These are phyloP conservation scores for Drosophila punjabiensis DNA, from an alignment of 1,140 invertebrate species.

Conservation along the genomic window DNA sequence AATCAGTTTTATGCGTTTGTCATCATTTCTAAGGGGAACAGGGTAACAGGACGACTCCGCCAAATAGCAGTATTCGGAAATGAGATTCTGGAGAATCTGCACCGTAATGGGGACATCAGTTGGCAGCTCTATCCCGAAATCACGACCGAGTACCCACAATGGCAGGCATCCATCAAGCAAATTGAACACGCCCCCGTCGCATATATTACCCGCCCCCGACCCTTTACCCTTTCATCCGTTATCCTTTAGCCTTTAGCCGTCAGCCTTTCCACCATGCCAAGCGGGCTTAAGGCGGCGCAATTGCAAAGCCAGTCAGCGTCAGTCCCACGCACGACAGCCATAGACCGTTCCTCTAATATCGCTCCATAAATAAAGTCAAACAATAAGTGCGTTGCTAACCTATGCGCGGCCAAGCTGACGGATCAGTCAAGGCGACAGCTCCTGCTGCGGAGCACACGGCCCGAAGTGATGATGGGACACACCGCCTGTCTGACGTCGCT, in stretches of 20 bases:
- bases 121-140: conserved; percentile 46
- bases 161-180: conserved; percentile 69
- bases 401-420: conserved; percentile 43
- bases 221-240: conserved; percentile 50
- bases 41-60: not conserved
- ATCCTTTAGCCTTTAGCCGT: conserved; percentile 31
- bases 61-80: conserved; percentile 26
- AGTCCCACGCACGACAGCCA: conserved; percentile 38
- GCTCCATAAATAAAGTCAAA: conserved; percentile 69
- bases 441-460: conserved; percentile 39
- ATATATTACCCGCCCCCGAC: conserved; percentile 47
- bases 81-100: conserved; percentile 43
- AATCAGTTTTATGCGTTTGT: conserved; percentile 42
- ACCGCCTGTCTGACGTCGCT: conserved; percentile 22
- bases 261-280: not conserved
- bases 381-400: conserved; percentile 66
- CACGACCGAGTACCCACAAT: conserved; percentile 50
- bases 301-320: conserved; percentile 38
- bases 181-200: conserved; percentile 64
- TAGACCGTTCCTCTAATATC: conserved; percentile 53
- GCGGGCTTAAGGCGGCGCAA: conserved; percentile 25
- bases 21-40: conserved; percentile 22
- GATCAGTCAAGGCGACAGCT: conserved; percentile 67
- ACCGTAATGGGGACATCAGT: conserved; percentile 55
- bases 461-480: conserved; percentile 58